phyloP scores from a whole-genome alignment of 2,113 vertebrate genomes.

The Gymnocephalus cernua region DNA sequence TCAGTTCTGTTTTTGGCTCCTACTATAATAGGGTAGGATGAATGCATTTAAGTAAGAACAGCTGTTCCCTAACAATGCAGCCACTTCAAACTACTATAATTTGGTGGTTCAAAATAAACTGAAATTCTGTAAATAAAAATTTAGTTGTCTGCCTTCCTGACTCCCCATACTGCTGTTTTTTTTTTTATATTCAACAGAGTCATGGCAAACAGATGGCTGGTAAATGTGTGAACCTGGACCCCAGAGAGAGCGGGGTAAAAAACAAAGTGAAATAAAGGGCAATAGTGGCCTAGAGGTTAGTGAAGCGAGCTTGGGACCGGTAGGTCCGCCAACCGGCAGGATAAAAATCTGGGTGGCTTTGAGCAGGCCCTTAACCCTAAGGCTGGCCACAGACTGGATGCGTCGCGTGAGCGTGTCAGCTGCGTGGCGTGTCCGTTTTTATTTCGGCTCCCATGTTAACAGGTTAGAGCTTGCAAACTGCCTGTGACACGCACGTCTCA shows the following conservation, averaged over 20 bases:
- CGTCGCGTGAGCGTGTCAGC: too few species aligned
- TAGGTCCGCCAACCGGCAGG: too few species aligned
- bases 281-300: too few species aligned
- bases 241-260: background rate
- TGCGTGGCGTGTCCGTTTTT: too few species aligned
- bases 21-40: slow-evolving; percentile 46
- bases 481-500: too few species aligned
- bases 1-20: slow-evolving; percentile 26
- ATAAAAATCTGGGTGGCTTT: too few species aligned
- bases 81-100: slow-evolving; percentile 54
- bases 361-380: too few species aligned
- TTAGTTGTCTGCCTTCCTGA: slow-evolving; percentile 7
- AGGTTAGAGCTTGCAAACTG: too few species aligned
- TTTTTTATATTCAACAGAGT: slow-evolving; percentile 15
- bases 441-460: too few species aligned
- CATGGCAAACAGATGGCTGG: slow-evolving; percentile 36
- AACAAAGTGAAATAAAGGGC: background rate
- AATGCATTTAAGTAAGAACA: slow-evolving; percentile 51
- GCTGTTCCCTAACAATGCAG: slow-evolving; percentile 55
- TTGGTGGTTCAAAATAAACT: slow-evolving; percentile 59
- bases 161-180: background rate
- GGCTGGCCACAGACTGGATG: too few species aligned
- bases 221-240: slow-evolving; percentile 14
- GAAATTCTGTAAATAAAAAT: slow-evolving; percentile 16
- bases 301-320: too few species aligned